Evolutionary conservation across 2,797 vertebrate species (phyloP).

Genomic region (Cygnus olor): DNA sequence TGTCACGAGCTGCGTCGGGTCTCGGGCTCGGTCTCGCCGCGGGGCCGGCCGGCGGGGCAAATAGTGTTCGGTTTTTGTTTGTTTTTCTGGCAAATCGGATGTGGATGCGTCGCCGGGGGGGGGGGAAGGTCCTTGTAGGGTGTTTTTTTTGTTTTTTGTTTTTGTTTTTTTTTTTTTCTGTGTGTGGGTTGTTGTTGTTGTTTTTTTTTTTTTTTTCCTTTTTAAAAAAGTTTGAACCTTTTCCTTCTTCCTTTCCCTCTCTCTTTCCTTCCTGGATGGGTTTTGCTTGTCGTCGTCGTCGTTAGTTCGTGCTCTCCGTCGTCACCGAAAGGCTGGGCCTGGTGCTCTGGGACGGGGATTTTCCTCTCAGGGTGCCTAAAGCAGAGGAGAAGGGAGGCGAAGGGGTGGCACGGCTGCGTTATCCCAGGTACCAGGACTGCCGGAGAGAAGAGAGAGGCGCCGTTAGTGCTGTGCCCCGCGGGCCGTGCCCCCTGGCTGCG

Average conservation of each 20-base stretch:
- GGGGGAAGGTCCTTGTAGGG: not conserved
- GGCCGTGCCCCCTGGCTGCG: not conserved
- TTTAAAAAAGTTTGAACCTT: constrained; percentile 57
- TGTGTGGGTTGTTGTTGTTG: not conserved
- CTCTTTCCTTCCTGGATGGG: constrained; percentile 36
- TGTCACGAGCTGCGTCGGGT: constrained; percentile 35
- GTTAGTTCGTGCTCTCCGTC: constrained; percentile 52
- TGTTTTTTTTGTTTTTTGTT: not conserved
- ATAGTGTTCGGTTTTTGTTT: not conserved
- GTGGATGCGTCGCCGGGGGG: not conserved
- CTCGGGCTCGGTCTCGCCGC: not conserved
- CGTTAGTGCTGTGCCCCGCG: not conserved
- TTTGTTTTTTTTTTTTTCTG: not conserved
- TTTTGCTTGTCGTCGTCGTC: constrained; percentile 43
- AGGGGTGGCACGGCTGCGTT: constrained; percentile 76
- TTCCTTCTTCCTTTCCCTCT: constrained; percentile 39
- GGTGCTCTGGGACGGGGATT: constrained; percentile 56
- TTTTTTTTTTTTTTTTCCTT: not conserved
- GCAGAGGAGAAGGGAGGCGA: constrained; percentile 71
- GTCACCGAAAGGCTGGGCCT: constrained; percentile 71
- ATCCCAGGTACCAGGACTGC: constrained; percentile 98
- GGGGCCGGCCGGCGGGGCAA: not conserved
- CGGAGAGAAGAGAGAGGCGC: not conserved
- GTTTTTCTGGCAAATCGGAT: not conserved
- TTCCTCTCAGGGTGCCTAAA: constrained; percentile 67